A percentile compares a stretch with the other conserved stretches of the same genome.
Evolutionary conservation across 2,888 invertebrate species (phyloP).

Genomic region (Xestia sexstrigata): DNA sequence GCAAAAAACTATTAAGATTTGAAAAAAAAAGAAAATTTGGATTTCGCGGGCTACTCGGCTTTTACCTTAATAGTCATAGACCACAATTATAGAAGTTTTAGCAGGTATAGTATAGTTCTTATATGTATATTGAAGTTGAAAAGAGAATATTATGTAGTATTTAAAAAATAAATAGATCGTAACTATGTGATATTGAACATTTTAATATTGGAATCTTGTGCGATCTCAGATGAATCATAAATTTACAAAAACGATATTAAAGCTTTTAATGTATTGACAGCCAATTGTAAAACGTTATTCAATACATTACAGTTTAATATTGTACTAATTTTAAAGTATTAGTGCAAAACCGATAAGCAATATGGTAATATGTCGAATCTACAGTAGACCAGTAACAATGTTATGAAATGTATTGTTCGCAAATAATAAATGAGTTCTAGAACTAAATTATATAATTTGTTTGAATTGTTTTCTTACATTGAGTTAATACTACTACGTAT

Average conservation of each 20-base stretch:
- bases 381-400: slow-evolving; percentile 4
- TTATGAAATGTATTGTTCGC: slow-evolving; percentile 10
- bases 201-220: slow-evolving; percentile 37
- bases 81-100: neutral
- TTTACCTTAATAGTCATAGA: neutral
- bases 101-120: slow-evolving; percentile 5
- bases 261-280: slow-evolving; percentile 19
- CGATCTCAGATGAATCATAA: slow-evolving; percentile 45
- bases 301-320: slow-evolving; percentile 10
- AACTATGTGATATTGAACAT: slow-evolving; percentile 38
- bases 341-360: slow-evolving; percentile 8
- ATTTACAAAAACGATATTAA: slow-evolving; percentile 23
- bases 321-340: neutral
- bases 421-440: slow-evolving; percentile 38
- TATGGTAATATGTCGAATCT: slow-evolving; percentile 8
- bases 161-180: slow-evolving; percentile 5
- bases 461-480: too few relatives aligned
- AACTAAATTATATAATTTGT: neutral
- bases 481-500: too few relatives aligned
- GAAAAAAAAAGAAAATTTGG: too few relatives aligned
- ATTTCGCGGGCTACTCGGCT: too few relatives aligned
- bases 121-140: neutral
- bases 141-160: neutral
- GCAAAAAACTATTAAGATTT: too few relatives aligned
- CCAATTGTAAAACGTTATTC: slow-evolving; percentile 19